Percentiles rank a stretch among this genome's conserved stretches.
Evolutionary conservation across 2,113 vertebrate species (phyloP).

Genomic region (Bothrops jararaca): DNA sequence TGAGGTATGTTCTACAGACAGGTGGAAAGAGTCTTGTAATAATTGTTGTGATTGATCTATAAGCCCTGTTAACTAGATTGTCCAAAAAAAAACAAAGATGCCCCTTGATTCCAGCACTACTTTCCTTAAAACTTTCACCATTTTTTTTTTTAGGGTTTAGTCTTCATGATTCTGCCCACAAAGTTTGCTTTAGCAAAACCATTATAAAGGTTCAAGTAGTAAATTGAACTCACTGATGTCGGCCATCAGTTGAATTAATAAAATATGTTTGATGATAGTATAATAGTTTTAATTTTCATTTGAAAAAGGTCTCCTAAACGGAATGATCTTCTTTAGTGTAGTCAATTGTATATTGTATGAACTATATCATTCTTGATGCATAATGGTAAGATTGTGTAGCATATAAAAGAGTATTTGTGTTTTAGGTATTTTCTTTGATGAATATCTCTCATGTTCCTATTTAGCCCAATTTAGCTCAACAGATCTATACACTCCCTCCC

Average conservation of each 20-base stretch:
- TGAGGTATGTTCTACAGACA: not conserved
- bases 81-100: not conserved
- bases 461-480: not conserved
- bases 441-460: not conserved
- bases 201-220: not conserved
- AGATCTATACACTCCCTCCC: not conserved
- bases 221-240: not conserved
- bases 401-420: not conserved
- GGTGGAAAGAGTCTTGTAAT: not conserved
- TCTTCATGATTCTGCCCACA: not conserved
- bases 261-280: not conserved
- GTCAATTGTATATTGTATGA: not conserved
- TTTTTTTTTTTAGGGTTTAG: not conserved
- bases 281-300: not conserved
- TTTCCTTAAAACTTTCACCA: not conserved
- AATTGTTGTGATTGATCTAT: not conserved
- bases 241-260: not conserved
- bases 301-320: not conserved
- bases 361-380: not conserved
- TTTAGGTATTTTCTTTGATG: not conserved
- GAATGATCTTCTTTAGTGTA: not conserved
- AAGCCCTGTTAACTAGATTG: not conserved
- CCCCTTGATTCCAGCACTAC: not conserved
- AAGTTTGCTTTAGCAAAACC: not conserved
- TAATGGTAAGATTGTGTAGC: not conserved